A percentile compares a stretch with the other conserved stretches of the same genome.
phyloP scores from a whole-genome alignment of 2,888 invertebrate genomes.

The Antitype chi region DNA sequence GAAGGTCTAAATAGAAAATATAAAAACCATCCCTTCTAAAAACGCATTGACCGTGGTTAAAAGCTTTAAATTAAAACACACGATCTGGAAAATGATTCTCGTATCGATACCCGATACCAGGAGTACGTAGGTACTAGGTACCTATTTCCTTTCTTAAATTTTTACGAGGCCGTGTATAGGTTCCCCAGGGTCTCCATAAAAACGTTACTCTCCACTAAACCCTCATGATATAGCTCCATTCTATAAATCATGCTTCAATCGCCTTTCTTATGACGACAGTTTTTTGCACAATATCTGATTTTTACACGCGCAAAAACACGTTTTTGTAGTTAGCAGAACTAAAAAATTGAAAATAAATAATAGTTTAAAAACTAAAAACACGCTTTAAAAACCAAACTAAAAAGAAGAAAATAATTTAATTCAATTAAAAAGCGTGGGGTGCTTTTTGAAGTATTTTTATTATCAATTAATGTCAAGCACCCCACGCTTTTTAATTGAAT shows the following conservation, averaged over 20 bases:
- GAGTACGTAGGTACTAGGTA: constrained; percentile 15
- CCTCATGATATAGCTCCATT: constrained; percentile 47
- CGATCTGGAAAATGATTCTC: constrained; percentile 34
- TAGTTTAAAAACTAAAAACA: too few relatives aligned
- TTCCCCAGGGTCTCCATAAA: constrained; percentile 42
- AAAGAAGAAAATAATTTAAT: too few relatives aligned
- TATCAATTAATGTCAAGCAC: too few relatives aligned
- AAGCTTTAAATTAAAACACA: constrained; percentile 35
- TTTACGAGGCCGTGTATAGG: constrained; percentile 25
- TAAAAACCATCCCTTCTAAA: neutral
- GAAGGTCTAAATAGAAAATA: neutral
- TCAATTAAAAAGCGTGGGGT: too few relatives aligned
- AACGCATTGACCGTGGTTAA: neutral
- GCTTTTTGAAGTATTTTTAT: too few relatives aligned
- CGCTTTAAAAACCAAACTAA: too few relatives aligned
- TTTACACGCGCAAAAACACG: too few relatives aligned
- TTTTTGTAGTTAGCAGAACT: too few relatives aligned
- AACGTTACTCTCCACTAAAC: constrained; percentile 47
- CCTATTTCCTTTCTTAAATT: constrained; percentile 49
- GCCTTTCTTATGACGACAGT: constrained; percentile 26
- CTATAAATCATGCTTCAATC: constrained; percentile 52
- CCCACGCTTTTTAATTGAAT: too few relatives aligned
- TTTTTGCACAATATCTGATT: constrained; percentile 28
- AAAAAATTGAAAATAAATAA: too few relatives aligned
- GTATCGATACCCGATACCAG: constrained; percentile 22